Base-by-base conservation (phyloP, 2,113 vertebrate species). In the Gallinago paraguaiae region DNA sequence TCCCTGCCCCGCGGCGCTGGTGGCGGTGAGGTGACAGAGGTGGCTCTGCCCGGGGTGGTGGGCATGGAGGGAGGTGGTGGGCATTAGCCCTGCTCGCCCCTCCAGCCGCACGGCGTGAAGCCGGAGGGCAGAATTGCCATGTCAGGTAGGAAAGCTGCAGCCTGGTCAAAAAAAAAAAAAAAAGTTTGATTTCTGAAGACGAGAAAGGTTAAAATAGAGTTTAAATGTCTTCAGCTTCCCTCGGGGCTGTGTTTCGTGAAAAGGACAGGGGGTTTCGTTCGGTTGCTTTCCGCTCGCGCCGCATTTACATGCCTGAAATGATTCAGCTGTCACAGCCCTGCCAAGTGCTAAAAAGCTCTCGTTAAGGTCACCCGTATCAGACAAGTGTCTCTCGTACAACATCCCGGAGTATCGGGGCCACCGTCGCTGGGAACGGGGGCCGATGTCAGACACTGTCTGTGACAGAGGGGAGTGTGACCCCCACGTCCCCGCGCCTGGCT, bases 401-500 rank as follows among this genome's bases (percentile, higher is more conserved):
- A 61, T 80, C 63, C 41, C 37, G 10, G 75, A 16, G 91, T 65
- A 4, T 17, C 6, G 2, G 67, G 82, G 87, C 78, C 39, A 7
- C 43, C 6, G 35, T 76, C 61, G 1, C 68, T 50, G 89, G 76
- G 82, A 48, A 5, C 3, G 6, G 81, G 86, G 81, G 4, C 51
- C 4, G 35, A 1, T 59, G 78, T 75, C 77, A 11, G 90, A 14
- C 69, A 2, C 18, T 3, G 51, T 28, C 6, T 22, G 46, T 28
- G 25, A 24, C 90, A 79, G 83, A 11, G 4, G 2, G 59, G 70
- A 31, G 7, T 2, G 53, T 48, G 92, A 78, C 79, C 88, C 9
- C 12, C 1, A 11, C 15, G 16, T 76, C 76, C 54, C 0, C 0
- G 76, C 71, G 28, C 4, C 39, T 39, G 3, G 56, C 1, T 7